Evolutionary conservation across 2,888 invertebrate genomes (phyloP).

Genomic region (Anoplius nigerrimus): DNA sequence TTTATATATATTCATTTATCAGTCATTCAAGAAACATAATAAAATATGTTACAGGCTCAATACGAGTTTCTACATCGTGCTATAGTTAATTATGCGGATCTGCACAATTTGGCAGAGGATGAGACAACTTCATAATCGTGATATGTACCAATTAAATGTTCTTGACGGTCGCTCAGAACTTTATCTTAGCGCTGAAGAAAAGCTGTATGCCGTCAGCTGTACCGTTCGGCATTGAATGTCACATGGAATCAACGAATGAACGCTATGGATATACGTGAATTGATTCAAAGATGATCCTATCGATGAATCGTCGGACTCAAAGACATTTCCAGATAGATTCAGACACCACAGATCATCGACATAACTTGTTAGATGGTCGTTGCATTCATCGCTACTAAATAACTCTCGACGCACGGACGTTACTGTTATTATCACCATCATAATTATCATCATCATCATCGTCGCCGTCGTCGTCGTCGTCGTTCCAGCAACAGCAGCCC

Average conservation of each 20-base stretch:
- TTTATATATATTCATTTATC: background rate
- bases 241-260: conserved; percentile 56
- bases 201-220: conserved; percentile 32
- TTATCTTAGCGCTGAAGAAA: conserved; percentile 27
- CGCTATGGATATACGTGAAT: conserved; percentile 8
- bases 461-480: too few relatives aligned
- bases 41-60: conserved; percentile 85
- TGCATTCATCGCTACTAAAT: too few relatives aligned
- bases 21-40: conserved; percentile 4
- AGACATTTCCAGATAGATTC: too few relatives aligned
- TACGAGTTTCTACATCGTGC: conserved; percentile 96
- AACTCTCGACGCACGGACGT: too few relatives aligned
- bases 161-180: conserved; percentile 10
- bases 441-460: too few relatives aligned
- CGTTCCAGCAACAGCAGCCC: too few relatives aligned
- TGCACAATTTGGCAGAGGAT: conserved; percentile 85
- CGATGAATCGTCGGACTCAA: too few relatives aligned
- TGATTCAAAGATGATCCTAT: conserved; percentile 8
- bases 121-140: conserved; percentile 66
- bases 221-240: conserved; percentile 31
- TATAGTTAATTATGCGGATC: conserved; percentile 91
- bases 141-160: conserved; percentile 25
- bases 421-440: too few relatives aligned
- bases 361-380: too few relatives aligned
- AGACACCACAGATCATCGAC: too few relatives aligned